Conservation (phyloP, 2,888 invertebrate genomes). For the Melieria omissa region DNA sequence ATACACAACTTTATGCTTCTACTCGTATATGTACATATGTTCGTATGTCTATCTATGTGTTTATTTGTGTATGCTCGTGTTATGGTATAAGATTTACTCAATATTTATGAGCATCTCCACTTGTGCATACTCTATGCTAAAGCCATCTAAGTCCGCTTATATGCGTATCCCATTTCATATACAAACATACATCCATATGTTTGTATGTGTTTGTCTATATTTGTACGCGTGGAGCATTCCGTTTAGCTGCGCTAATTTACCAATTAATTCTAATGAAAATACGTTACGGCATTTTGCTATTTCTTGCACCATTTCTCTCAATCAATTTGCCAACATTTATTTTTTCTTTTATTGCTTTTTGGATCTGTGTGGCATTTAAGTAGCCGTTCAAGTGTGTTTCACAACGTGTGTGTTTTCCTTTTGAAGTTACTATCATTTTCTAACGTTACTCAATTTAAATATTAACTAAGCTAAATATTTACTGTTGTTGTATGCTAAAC, state of each 20-base stretch:
- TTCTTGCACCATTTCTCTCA: no score
- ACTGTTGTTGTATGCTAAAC: no score
- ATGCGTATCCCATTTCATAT: no score
- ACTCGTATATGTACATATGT: neutral
- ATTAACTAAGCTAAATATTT: no score
- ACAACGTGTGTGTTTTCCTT: neutral
- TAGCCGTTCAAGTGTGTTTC: neutral
- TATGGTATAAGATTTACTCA: conserved; percentile 8
- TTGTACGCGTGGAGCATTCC: neutral
- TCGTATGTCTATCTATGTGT: neutral
- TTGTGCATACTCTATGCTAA: no score
- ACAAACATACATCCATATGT: neutral
- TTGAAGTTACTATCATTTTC: neutral
- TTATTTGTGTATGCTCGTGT: neutral
- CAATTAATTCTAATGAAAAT: conserved; percentile 21
- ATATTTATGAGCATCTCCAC: conserved; percentile 17
- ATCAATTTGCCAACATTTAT: neutral
- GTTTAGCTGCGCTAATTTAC: conserved; percentile 21
- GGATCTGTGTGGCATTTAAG: neutral
- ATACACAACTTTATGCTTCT: neutral
- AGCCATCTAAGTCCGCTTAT: no score
- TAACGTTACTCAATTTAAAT: no score
- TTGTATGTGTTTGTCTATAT: no score
- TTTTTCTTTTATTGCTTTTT: neutral
- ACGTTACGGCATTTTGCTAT: no score